phyloP scores from a whole-genome alignment of 2,888 invertebrate genomes.

The Ptychoptera contaminata region DNA sequence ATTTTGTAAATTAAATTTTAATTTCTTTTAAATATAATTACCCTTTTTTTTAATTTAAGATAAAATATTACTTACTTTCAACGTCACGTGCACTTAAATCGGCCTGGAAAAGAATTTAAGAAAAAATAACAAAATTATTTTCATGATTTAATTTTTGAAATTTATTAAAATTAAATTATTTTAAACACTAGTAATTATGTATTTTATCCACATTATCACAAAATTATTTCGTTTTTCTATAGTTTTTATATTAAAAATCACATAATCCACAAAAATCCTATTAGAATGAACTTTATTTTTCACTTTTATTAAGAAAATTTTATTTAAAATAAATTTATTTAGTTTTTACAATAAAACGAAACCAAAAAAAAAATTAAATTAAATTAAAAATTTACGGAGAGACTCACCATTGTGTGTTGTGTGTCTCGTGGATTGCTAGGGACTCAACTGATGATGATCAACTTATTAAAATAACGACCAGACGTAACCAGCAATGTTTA shows the following conservation, averaged over 20 bases:
- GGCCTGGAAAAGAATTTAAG: conserved; percentile 44
- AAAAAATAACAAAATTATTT: conserved; percentile 1
- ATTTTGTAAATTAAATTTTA: conserved; percentile 3
- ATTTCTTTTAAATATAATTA: neutral
- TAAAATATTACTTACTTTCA: conserved; percentile 60
- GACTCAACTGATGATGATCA: conserved; percentile 28
- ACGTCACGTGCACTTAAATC: conserved; percentile 75
- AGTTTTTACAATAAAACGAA: neutral
- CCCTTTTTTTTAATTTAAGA: neutral
- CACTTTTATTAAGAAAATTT: neutral
- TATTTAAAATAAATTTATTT: neutral
- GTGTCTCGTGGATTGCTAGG: conserved; percentile 36
- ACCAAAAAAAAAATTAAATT: neutral
- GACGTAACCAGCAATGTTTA: conserved; percentile 1
- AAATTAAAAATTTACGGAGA: neutral
- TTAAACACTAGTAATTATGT: too few relatives aligned
- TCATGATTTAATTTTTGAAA: conserved; percentile 10
- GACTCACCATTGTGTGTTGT: conserved; percentile 52
- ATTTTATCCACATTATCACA: conserved; percentile 1
- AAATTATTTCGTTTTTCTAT: neutral
- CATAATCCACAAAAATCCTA: neutral
- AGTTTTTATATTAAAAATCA: neutral
- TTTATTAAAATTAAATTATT: neutral
- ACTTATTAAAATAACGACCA: conserved; percentile 1
- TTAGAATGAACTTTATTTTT: neutral